phyloP scores from a whole-genome alignment of 1,140 invertebrate species.

The Sinella curviseta region DNA sequence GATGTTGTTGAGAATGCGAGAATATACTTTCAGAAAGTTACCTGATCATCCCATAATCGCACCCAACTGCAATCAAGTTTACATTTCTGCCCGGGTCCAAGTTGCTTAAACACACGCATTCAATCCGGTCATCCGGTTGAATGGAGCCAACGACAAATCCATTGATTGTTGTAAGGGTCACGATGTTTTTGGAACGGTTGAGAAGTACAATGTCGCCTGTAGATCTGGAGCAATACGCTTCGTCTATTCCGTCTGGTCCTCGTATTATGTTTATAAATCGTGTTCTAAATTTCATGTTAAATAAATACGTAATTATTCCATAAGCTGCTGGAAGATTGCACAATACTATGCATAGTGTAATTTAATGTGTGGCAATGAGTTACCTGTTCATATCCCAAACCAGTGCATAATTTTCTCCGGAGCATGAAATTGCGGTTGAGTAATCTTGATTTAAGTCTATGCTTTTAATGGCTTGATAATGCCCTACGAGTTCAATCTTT shows the following conservation, averaged over 20 bases:
- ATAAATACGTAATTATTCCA: neutral
- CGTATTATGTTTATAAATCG: slow-evolving; percentile 41
- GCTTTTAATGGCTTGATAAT: slow-evolving; percentile 43
- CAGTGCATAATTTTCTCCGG: slow-evolving; percentile 47
- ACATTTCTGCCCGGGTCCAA: slow-evolving; percentile 48
- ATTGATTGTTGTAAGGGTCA: slow-evolving; percentile 44
- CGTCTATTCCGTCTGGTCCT: slow-evolving; percentile 31
- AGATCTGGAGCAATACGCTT: slow-evolving; percentile 38
- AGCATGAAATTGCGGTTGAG: slow-evolving; percentile 46
- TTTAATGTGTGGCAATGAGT: no score
- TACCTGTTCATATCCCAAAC: slow-evolving; percentile 48
- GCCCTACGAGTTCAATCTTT: slow-evolving; percentile 40
- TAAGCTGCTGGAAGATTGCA: neutral
- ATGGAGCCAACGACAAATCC: slow-evolving; percentile 43
- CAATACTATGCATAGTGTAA: neutral
- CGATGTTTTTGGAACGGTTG: slow-evolving; percentile 7
- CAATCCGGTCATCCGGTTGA: slow-evolving; percentile 37
- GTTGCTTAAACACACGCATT: slow-evolving; percentile 44
- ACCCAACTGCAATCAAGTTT: slow-evolving; percentile 45
- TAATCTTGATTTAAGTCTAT: slow-evolving; percentile 47
- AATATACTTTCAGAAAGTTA: slow-evolving; percentile 22
- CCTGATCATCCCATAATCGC: slow-evolving; percentile 45
- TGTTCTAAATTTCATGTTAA: no score
- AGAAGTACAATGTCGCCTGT: slow-evolving; percentile 45
- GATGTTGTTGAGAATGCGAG: neutral